These are phyloP conservation scores for Ceraclea dissimilis DNA, from an alignment of 2,888 invertebrate species.

Conservation along the genomic window DNA sequence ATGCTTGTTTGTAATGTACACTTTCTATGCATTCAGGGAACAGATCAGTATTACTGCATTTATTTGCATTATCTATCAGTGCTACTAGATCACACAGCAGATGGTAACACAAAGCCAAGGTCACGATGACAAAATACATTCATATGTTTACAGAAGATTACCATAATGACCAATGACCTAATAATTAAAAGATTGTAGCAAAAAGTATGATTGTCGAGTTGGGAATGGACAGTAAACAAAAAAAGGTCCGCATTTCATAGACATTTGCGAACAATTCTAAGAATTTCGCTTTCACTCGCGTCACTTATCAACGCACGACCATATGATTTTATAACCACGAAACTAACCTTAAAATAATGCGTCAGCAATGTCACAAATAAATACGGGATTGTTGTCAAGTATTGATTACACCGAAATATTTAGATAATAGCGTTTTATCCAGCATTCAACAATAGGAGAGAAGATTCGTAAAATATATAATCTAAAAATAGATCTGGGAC, in stretches of 20 bases:
- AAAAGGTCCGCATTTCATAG: too few species aligned
- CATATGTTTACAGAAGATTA: neutral
- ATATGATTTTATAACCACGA: constrained; percentile 2
- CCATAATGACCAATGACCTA: neutral
- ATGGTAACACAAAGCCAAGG: neutral
- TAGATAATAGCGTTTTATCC: too few species aligned
- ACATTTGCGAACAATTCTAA: neutral
- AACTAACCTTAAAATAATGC: neutral
- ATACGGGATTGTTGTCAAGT: too few species aligned
- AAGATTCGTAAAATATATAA: constrained; percentile 9
- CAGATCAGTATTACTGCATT: too few species aligned
- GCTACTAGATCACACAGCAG: neutral
- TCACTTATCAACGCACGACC: neutral
- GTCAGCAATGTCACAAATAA: neutral
- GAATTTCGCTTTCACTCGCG: constrained; percentile 2
- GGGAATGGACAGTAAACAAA: too few species aligned
- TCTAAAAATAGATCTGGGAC: constrained; percentile 16
- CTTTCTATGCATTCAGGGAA: too few species aligned
- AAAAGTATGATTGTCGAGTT: too few species aligned
- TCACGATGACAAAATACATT: neutral
- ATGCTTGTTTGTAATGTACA: too few species aligned
- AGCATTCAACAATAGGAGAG: neutral
- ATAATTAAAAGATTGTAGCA: neutral
- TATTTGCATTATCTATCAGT: neutral
- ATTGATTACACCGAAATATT: too few species aligned